Base-by-base conservation (phyloP, 2,113 vertebrate genomes). In the Geococcyx californianus region DNA sequence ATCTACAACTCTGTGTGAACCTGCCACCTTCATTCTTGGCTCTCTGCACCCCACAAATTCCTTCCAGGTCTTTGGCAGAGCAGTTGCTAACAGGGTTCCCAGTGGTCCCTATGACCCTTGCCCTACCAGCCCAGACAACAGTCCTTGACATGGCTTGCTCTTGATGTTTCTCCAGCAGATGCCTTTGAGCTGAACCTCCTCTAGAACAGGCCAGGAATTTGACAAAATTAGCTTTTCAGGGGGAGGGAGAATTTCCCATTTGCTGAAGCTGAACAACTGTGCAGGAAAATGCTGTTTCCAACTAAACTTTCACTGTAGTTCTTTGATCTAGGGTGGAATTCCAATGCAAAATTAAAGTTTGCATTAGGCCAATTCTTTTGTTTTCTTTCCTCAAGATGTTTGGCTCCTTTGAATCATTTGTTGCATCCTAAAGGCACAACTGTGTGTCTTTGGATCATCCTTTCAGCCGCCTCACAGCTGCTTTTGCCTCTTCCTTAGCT, bases 301-400 rank as follows among this genome's bases (percentile, higher is more conserved):
- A 9, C 70, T 60, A 54, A 87, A 88, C 70, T 91, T 96, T 94
- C 83, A 73, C 67, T 92, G 49, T 11, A 76, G 45, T 79, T 88
- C 79, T 94, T 97, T 91, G 79, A 92, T 93, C 51, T 52, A 58
- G 70, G 28, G 58, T 80, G 63, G 55, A 92, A 85, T 88, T 92
- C 88, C 58, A 92, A 75, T 59, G 29, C 51, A 88, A 93, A 85
- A 93, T 54, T 93, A 34, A 90, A 92, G 75, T 76, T 95, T 70
- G 87, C 1, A 1, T 83, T 70, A 93, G 78, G 88, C 62, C 54
- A 91, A 18, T 73, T n/a, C 77, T 94, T 94, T 96, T 89, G 90
- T 90, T 97, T 89, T 78, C 64, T 93, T 84, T 72, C 74, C 49
- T 92, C 87, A 82, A 94, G 84, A 87, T 69, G 31, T 89, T 94